Evolutionary conservation across 1,140 invertebrate species (phyloP).

Genomic region (Phymastichus coffea): DNA sequence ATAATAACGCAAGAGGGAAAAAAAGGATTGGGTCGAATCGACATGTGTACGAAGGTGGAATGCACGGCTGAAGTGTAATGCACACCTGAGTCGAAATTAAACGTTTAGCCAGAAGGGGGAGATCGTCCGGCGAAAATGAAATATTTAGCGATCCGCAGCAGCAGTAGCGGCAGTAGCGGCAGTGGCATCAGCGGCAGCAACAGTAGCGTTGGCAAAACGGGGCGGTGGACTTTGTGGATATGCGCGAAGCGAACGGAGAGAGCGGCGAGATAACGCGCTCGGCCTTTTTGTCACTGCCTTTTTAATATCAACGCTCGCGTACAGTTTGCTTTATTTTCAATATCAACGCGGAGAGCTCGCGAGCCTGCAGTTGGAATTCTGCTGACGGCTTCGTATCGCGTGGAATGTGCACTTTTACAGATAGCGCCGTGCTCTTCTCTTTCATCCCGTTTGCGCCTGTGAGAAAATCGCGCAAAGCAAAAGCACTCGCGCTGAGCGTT

Average conservation of each 20-base stretch:
- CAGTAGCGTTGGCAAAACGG: neutral
- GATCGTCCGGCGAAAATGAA: slow-evolving; percentile 42
- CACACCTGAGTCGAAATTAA: slow-evolving; percentile 53
- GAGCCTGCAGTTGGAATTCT: no score
- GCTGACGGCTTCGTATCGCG: no score
- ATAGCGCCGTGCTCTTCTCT: no score
- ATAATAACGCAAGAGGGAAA: no score
- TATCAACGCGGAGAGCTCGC: no score
- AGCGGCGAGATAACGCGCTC: slow-evolving; percentile 14
- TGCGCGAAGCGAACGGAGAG: neutral
- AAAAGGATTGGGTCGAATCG: slow-evolving; percentile 14
- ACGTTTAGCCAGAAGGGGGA: slow-evolving; percentile 41
- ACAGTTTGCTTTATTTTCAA: no score
- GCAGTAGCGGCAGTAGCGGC: slow-evolving; percentile 27
- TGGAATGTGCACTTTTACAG: no score
- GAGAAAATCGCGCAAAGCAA: no score
- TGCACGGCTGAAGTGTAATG: slow-evolving; percentile 12
- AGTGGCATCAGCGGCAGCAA: neutral
- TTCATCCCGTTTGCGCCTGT: no score
- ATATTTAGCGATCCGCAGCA: slow-evolving; percentile 52
- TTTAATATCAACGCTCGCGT: slow-evolving; percentile 14
- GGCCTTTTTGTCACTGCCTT: slow-evolving; percentile 13
- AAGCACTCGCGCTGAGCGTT: no score
- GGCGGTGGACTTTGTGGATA: neutral
- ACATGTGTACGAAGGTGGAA: slow-evolving; percentile 15